These are phyloP conservation scores for Caenorhabditis sinica DNA, from an alignment of 2,888 invertebrate genomes.

Conservation along the genomic window DNA sequence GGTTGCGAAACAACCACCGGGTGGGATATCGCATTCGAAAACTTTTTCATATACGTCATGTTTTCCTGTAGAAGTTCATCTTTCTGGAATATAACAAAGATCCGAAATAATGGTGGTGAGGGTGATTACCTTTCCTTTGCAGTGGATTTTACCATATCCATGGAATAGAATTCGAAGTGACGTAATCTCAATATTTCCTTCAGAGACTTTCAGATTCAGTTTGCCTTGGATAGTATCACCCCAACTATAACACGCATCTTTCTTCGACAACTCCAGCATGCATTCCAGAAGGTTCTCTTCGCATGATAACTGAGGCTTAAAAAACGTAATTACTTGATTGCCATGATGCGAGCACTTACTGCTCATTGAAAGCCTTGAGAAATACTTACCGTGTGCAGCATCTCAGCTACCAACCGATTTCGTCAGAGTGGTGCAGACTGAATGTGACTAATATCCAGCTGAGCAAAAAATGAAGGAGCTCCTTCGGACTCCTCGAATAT, in stretches of 20 bases:
- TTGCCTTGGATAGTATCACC: conserved; percentile 68
- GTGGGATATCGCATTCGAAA: conserved; percentile 45
- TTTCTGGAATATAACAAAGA: conserved; percentile 37
- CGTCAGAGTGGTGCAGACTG: not conserved
- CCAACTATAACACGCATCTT: conserved; percentile 61
- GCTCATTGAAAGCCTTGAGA: not conserved
- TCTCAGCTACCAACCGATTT: not conserved
- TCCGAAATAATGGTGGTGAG: not conserved
- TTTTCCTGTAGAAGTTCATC: conserved; percentile 59
- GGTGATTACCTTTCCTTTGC: conserved; percentile 59
- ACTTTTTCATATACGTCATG: conserved; percentile 67
- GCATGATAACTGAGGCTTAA: conserved; percentile 48
- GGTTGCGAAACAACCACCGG: conserved; percentile 40
- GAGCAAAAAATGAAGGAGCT: conserved; percentile 22
- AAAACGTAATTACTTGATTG: not conserved
- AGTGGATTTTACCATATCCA: conserved; percentile 63
- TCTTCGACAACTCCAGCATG: conserved; percentile 62
- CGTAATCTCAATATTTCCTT: conserved; percentile 64
- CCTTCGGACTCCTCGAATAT: conserved; percentile 8
- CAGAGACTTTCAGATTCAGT: conserved; percentile 59
- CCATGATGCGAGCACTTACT: too few species aligned
- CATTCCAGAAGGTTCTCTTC: conserved; percentile 68
- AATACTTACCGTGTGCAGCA: conserved; percentile 52
- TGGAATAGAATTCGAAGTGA: conserved; percentile 67
- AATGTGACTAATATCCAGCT: conserved; percentile 24